Conservation (phyloP, 2,113 vertebrate species). For the Pygoscelis adeliae region DNA sequence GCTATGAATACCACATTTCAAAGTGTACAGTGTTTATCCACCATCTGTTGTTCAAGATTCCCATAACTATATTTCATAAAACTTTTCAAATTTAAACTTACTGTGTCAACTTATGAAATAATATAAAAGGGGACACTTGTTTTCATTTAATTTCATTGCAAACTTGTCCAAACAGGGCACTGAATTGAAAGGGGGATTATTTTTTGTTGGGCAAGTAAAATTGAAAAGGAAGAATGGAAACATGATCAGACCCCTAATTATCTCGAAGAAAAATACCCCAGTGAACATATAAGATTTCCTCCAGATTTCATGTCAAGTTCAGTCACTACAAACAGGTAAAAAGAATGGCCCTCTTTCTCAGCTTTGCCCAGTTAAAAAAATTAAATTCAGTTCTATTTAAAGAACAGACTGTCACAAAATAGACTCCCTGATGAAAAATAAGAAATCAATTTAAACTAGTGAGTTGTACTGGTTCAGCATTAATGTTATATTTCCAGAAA, state of each 20-base stretch:
- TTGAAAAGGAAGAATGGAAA: neutral
- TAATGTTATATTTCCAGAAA: neutral
- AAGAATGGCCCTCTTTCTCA: neutral
- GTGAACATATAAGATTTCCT: neutral
- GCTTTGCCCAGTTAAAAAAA: neutral
- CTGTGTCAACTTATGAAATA: neutral
- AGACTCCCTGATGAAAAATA: neutral
- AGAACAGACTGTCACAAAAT: neutral
- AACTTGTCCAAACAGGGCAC: neutral
- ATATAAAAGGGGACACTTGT: neutral
- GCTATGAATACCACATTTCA: constrained; percentile 20
- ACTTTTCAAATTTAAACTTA: constrained; percentile 20
- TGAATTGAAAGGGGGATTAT: neutral
- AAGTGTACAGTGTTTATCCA: neutral
- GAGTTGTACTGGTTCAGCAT: neutral
- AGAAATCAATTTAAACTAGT: neutral
- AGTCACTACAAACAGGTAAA: neutral
- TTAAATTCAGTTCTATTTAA: neutral
- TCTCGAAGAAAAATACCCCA: neutral
- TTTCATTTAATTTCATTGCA: neutral
- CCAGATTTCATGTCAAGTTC: neutral
- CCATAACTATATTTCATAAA: neutral
- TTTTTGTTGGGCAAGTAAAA: neutral
- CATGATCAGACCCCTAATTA: neutral
- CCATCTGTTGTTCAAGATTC: constrained; percentile 54